phyloP scores from a whole-genome alignment of 1,140 invertebrate genomes.

The Monomorium pharaonis region DNA sequence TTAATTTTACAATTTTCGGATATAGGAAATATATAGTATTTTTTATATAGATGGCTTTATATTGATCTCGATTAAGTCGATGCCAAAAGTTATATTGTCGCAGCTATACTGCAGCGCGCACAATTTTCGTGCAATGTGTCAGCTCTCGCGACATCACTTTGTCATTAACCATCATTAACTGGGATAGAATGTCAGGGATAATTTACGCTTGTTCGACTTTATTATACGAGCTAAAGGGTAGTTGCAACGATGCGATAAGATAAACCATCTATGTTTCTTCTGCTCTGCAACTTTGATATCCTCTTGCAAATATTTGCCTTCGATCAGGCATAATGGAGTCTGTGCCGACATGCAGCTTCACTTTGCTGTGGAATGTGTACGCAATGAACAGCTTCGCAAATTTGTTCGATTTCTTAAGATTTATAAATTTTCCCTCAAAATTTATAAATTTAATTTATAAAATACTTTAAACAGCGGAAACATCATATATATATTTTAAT shows the following conservation, averaged over 20 bases:
- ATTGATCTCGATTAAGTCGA: neutral
- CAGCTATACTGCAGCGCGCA: neutral
- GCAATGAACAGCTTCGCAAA: neutral
- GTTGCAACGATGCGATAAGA: slow-evolving; percentile 20
- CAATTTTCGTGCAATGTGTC: slow-evolving; percentile 21
- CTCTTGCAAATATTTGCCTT: slow-evolving; percentile 37
- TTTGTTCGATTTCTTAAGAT: neutral
- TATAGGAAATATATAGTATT: too few relatives aligned
- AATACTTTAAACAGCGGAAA: neutral
- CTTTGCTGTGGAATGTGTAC: neutral
- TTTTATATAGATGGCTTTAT: neutral
- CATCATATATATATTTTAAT: too few relatives aligned
- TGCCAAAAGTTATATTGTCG: neutral
- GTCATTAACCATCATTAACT: slow-evolving; percentile 1
- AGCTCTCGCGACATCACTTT: neutral
- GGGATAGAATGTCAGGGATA: too few relatives aligned
- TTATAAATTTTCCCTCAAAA: neutral
- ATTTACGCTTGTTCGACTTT: neutral
- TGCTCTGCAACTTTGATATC: slow-evolving; percentile 27
- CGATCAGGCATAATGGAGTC: slow-evolving; percentile 33
- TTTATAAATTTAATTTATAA: too few relatives aligned
- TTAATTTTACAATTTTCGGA: neutral
- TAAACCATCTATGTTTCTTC: neutral
- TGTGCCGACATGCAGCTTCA: neutral
- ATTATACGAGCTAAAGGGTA: neutral